Evolutionary conservation across 1,140 invertebrate species (phyloP), one percentile per base, ranked within the genome.

Genomic region (Temnothorax curvispinosus): DNA sequence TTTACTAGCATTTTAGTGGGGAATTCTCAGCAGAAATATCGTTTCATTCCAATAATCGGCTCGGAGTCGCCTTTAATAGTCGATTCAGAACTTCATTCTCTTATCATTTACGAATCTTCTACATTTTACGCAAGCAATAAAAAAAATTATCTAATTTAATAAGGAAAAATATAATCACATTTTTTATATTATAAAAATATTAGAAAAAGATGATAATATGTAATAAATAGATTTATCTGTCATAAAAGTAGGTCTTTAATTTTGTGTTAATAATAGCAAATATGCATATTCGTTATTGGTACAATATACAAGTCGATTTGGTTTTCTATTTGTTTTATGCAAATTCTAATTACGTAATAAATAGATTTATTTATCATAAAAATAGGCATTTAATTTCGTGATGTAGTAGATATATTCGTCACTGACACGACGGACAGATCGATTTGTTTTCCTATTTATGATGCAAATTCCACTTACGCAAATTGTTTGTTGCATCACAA

Each of bases 401-500:
- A 8, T 32, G 7, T 64, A 64, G 35, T 35, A n/a, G 18, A 67
- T 21, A 8, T 27, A 27, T 21, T 69, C 41, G 21, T 27, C 27
- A 35, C 13, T 18, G n/a, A 6, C 4, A 50, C 13, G 2, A 38
- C 6, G 7, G 54, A 18, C 5, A 41, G 15, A 11, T 41, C n/a
- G n/a, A 76, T 11, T 11, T 27, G 21, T 76, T 76, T 60, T 18
- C 15, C 35, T 60, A 44, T 76, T 76, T 27, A 76, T 41, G 44
- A 76, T 60, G 74, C 74, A 60, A 76, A 60, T 60, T 41, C 35
- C n/a, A 32, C 21, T 76, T 41, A 18, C 21, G 74, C 21, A 76
- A 75, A 44, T 75, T 60, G 38, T 76, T 76, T 44, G 38, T n/a
- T 38, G 32, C 62, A 11, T 32, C n/a, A 65, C 44, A 67, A 71